Percentiles rank a stretch among this genome's conserved stretches.
Conservation (phyloP, 2,888 invertebrate species). For the Notodonta ziczac region DNA sequence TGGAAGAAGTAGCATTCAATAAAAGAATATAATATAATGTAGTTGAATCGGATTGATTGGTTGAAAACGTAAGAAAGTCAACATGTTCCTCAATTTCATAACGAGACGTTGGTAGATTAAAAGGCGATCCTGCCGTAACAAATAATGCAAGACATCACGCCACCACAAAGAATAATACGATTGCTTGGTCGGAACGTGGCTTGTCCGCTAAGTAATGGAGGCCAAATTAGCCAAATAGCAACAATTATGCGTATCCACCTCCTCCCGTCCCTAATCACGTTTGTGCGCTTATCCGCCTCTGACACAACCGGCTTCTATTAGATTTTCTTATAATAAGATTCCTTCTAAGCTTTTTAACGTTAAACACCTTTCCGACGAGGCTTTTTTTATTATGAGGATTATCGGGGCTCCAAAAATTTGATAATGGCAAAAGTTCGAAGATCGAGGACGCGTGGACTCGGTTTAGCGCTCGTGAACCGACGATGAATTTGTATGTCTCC, state of each 20-base stretch:
- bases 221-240: conserved; percentile 44
- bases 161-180: conserved; percentile 34
- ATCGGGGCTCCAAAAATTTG: conserved; percentile 38
- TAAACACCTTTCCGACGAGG: conserved; percentile 22
- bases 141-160: conserved; percentile 15
- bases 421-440: conserved; percentile 47
- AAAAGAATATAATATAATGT: too few relatives aligned
- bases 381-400: conserved; percentile 40
- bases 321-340: conserved; percentile 42
- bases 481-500: conserved; percentile 33
- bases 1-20: too few relatives aligned
- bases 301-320: conserved; percentile 34
- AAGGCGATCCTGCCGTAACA: conserved; percentile 8
- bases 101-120: neutral
- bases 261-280: conserved; percentile 39
- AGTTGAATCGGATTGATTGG: too few relatives aligned
- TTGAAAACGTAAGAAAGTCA: neutral
- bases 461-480: conserved; percentile 23
- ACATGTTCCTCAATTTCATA: neutral
- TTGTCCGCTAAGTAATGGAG: conserved; percentile 36
- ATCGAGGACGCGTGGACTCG: conserved; percentile 34
- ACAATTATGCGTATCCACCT: conserved; percentile 36
- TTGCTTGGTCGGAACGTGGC: conserved; percentile 26
- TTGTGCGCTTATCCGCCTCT: conserved; percentile 20
- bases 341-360: conserved; percentile 34